phyloP scores from a whole-genome alignment of 2,113 vertebrate genomes.

The Isichthys henryi region DNA sequence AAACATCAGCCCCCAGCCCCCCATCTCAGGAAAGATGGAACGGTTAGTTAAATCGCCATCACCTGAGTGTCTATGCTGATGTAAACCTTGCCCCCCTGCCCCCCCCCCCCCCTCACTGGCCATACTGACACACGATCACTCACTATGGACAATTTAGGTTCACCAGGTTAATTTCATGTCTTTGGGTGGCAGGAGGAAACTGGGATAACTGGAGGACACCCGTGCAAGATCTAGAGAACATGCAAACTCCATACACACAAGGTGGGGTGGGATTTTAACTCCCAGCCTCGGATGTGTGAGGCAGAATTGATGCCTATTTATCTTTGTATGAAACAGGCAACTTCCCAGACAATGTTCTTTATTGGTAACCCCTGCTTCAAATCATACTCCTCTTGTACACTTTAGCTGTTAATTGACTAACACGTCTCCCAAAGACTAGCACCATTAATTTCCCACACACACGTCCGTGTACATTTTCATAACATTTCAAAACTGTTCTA shows the following conservation, averaged over 20 bases:
- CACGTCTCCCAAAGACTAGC: neutral
- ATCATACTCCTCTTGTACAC: neutral
- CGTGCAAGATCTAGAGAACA: neutral
- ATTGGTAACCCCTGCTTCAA: neutral
- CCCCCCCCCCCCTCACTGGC: too few species aligned
- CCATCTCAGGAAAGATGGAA: neutral
- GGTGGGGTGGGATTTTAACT: neutral
- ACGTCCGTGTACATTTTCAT: neutral
- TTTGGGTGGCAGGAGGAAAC: neutral
- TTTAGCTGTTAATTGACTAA: neutral
- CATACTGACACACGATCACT: neutral
- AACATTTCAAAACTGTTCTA: neutral
- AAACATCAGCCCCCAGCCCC: neutral
- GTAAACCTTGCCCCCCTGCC: neutral
- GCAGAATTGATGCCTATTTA: neutral
- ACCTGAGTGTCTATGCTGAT: neutral
- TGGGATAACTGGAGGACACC: neutral
- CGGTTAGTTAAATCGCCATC: neutral
- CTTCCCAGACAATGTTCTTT: neutral
- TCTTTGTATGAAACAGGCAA: neutral
- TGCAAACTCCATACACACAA: neutral
- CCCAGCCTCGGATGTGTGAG: neutral
- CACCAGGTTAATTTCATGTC: neutral
- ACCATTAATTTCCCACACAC: neutral
- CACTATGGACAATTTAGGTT: neutral